Evolutionary conservation across 2,797 vertebrate genomes (phyloP).

Genomic region (Artibeus lituratus): DNA sequence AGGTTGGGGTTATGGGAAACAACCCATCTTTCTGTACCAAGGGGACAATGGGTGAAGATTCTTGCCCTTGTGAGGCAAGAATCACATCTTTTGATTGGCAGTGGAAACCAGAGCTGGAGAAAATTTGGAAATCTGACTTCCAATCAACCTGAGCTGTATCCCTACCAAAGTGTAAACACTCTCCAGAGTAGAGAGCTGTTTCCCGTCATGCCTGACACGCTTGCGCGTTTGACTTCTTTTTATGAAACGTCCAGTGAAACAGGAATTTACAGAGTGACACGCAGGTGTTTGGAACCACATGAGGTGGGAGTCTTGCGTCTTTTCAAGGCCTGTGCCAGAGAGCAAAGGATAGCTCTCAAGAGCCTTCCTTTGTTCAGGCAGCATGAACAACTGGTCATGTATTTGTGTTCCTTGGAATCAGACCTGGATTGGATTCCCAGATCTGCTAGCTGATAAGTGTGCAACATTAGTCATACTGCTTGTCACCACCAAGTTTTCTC

Average conservation of each 20-base stretch:
- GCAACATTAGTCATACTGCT: neutral
- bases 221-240: neutral
- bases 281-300: slow-evolving; percentile 5
- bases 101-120: neutral
- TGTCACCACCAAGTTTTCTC: neutral
- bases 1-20: neutral
- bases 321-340: neutral
- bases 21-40: neutral
- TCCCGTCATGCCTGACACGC: neutral
- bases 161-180: neutral
- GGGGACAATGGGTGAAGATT: neutral
- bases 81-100: slow-evolving; percentile 27
- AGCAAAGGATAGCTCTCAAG: neutral
- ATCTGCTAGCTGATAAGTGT: neutral
- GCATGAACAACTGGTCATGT: neutral
- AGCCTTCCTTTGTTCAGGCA: neutral
- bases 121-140: slow-evolving; percentile 35
- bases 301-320: neutral
- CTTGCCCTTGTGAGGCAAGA: neutral
- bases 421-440: neutral
- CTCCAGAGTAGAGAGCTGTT: neutral
- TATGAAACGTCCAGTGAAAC: neutral
- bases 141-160: neutral
- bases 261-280: neutral
- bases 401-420: neutral